Conservation (phyloP, 2,113 vertebrate species). For the Lontra canadensis region DNA sequence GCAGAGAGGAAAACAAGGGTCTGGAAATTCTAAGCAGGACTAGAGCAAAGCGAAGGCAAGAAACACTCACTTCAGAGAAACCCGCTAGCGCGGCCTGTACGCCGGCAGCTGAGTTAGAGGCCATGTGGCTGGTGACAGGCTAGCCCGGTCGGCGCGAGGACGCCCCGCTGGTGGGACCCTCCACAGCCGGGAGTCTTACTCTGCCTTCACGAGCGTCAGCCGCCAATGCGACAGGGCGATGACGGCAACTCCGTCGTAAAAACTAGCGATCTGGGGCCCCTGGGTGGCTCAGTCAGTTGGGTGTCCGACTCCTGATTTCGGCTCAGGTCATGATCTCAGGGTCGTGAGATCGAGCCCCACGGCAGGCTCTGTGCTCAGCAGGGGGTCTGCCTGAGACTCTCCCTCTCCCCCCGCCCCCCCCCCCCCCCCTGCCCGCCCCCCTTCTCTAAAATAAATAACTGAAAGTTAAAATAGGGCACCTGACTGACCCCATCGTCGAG, state of each 20-base stretch:
- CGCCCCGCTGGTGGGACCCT: fast-evolving
- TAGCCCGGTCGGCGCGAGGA: background rate
- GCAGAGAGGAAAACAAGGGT: slow-evolving; percentile 2
- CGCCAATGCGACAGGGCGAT: fast-evolving
- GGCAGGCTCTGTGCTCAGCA: fast-evolving
- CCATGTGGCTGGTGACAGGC: fast-evolving
- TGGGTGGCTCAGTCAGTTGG: background rate
- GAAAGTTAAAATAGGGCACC: background rate
- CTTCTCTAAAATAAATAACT: background rate
- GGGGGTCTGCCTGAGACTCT: background rate
- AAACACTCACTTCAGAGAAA: too few species aligned
- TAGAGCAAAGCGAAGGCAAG: too few species aligned
- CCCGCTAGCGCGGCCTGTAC: fast-evolving
- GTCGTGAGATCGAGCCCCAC: background rate
- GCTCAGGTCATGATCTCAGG: background rate
- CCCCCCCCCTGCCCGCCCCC: background rate
- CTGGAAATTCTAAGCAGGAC: background rate
- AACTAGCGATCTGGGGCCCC: background rate
- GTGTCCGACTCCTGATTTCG: background rate
- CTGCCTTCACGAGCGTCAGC: fast-evolving
- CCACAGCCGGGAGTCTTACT: background rate
- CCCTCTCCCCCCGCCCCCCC: background rate
- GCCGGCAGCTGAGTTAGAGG: fast-evolving
- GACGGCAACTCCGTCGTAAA: fast-evolving
- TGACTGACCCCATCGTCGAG: too few species aligned